phyloP scores from a whole-genome alignment of 2,113 vertebrate genomes.

The Protobothrops mucrosquamatus region DNA sequence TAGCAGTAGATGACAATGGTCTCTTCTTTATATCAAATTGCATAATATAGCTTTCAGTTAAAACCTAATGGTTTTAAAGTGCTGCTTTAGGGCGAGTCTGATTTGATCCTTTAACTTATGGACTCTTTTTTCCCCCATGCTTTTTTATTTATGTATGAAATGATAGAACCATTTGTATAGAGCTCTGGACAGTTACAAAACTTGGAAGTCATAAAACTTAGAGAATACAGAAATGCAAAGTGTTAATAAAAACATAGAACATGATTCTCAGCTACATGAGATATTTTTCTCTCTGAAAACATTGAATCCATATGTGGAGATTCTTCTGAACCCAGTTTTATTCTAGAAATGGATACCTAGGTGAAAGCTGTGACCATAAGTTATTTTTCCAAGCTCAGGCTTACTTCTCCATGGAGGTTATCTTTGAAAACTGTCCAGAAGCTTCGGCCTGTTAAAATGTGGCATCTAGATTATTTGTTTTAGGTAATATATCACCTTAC shows the following conservation, averaged over 20 bases:
- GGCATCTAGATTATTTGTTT: background rate
- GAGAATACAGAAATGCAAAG: background rate
- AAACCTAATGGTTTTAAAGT: background rate
- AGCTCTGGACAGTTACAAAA: background rate
- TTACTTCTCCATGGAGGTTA: background rate
- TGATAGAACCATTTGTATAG: background rate
- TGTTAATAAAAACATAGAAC: background rate
- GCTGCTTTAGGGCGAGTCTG: background rate
- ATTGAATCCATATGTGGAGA: background rate
- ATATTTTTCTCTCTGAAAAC: background rate
- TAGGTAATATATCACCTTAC: background rate
- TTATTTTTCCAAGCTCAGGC: background rate
- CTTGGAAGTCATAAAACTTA: background rate
- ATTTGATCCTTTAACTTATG: background rate
- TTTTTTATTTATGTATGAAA: background rate
- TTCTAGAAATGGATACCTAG: background rate
- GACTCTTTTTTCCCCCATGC: background rate
- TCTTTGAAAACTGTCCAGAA: background rate
- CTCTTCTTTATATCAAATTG: background rate
- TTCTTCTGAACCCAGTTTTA: background rate
- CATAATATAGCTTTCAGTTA: background rate
- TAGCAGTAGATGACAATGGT: background rate
- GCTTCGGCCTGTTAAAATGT: background rate
- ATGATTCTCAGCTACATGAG: background rate
- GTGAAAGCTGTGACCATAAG: background rate